Evolutionary conservation across 2,797 vertebrate species (phyloP), one percentile per base, ranked within the genome.

Genomic region (Chaunax sp.): DNA sequence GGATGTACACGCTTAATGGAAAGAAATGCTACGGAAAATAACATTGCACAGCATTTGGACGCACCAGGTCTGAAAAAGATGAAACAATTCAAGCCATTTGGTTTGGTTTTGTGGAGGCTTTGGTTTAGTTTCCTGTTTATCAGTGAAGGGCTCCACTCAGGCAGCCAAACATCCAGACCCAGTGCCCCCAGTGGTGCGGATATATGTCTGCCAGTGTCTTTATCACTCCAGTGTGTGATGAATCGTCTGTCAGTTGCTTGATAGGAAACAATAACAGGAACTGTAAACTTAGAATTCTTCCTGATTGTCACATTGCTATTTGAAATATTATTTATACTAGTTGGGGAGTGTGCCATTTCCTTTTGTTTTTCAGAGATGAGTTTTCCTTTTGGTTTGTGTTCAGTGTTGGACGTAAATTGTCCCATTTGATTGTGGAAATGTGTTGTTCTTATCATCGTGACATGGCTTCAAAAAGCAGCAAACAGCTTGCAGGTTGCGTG

Each of bases 191-290:
- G 87, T 38, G 81, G 80, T 52, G 56, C 88, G 71, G 87, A 90
- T 77, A 72, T 65, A 69, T 73, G 91, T 92, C 86, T 90, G 90
- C 88, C 88, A 69, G 69, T 64, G 81, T 69, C 78, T 92, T 90
- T 87, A 88, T 92, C 90, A 87, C 64, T 83, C 7, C 62, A 54
- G 49, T 9, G 75, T 86, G 78, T 92, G 93, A 95, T 92, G 76
- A 81, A 94, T 93, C 52, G 62, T 30, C 78, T 84, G 83, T 80
- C 90, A 78, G 79, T 81, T 46, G 75, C 88, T 90, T 86, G 90
- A 92, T 91, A 88, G 88, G 89, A 94, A 92, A 94, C 91, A 94
- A 94, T 90, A 94, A 93, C 93, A 94, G 94, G 94, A 95, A 94
- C 86, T 91, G 84, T 90, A 93, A 91, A 91, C 85, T 90, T 91